Conservation (phyloP, 64 coral and sea anemone genomes). For the Cladopsammia gracilis region DNA sequence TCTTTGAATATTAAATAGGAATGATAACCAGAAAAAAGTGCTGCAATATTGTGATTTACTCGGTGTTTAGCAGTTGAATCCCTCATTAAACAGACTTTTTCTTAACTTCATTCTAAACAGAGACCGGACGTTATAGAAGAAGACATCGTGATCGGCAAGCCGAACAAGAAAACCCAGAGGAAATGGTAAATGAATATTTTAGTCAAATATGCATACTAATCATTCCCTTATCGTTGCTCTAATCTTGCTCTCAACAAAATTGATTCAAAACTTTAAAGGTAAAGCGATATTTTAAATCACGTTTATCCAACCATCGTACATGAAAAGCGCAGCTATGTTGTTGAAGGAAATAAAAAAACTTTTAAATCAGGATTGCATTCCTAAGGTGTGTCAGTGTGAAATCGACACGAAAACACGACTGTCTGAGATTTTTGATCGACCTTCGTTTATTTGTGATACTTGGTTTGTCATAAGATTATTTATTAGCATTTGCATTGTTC, state of each 20-base stretch:
- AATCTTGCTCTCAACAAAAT: neutral
- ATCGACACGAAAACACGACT: neutral
- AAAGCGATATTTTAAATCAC: neutral
- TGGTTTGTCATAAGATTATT: too few relatives aligned
- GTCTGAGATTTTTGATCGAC: neutral
- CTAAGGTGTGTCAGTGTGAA: neutral
- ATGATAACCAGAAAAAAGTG: neutral
- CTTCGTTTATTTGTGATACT: too few relatives aligned
- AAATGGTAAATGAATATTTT: conserved; percentile 30
- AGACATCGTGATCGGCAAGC: neutral
- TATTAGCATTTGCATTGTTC: too few relatives aligned
- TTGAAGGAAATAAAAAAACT: neutral
- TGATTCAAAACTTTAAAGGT: neutral
- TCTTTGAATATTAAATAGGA: neutral
- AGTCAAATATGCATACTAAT: conserved; percentile 21
- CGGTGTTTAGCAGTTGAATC: neutral
- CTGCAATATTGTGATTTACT: neutral
- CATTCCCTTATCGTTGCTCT: neutral
- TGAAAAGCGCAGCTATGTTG: neutral
- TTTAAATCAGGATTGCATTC: neutral
- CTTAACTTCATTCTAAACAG: neutral
- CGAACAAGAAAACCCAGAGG: conserved; percentile 10
- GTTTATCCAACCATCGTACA: neutral
- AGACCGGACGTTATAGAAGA: conserved; percentile 17
- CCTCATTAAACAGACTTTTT: neutral